Base-by-base conservation (phyloP, 2,113 vertebrate genomes). In the Riparia riparia region DNA sequence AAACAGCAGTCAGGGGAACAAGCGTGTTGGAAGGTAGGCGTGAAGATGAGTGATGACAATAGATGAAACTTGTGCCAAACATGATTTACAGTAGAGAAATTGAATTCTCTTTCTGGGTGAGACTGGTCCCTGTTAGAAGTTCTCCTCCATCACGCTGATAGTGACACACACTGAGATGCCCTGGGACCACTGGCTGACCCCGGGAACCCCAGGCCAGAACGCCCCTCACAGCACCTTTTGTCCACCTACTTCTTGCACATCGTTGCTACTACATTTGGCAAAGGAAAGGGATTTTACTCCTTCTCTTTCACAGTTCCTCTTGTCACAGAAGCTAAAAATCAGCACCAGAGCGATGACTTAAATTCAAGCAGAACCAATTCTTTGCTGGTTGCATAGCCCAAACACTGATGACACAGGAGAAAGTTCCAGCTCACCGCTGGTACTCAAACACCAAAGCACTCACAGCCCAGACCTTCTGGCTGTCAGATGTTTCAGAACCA, bases 101-200 rank as follows among this genome's bases (percentile, higher is more conserved):
- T 0, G 61, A 70, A 32, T 54, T 53, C 24, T 31, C 32, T 41
- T 32, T 31, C 70, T 44, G 41, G 20, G 26, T 51, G 42, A 76
- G 34, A 1, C 2, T 26, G n/a, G 42, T 74, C 39, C 26, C 56
- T 58, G 50, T 11, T 22, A 17, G 28, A 34, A 28, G 21, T 8
- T 10, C 39, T 63, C 12, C 47, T 73, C 58, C 54, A 17, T 11
- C 45, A 22, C 0, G 0, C 45, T 63, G 57, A 14, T 16, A 34
- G 2, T 24, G 72, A 1, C 7, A 14, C 14, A 5, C 26, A 18
- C 20, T 60, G 44, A 37, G 31, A 3, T 7, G 8, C 6, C 3
- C 58, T 7, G 49, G 51, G 20, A 72, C 42, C 71, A 3, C 11
- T 0, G 3, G 8, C 0, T 68, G 66, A 31, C 2, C 18, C 14